Evolutionary conservation across 1,140 invertebrate species (phyloP).

Genomic region (Meloidogyne hapla): DNA sequence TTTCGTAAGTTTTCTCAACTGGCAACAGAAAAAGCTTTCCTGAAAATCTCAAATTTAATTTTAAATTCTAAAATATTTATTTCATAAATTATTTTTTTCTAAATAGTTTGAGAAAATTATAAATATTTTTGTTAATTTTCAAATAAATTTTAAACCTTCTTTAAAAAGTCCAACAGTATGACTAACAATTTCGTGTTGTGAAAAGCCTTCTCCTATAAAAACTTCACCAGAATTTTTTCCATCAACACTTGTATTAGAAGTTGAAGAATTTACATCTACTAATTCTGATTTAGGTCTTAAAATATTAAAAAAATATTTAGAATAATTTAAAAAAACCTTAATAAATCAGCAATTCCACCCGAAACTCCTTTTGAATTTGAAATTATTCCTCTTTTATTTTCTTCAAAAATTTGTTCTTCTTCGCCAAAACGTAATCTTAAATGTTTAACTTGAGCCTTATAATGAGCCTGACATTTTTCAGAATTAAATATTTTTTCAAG

Average conservation of each 20-base stretch:
- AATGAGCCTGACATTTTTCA: constrained; percentile 15
- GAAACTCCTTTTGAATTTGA: background rate
- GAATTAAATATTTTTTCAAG: constrained; percentile 10
- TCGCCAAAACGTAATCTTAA: constrained; percentile 15
- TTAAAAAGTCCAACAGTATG: constrained; percentile 25
- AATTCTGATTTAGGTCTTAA: background rate
- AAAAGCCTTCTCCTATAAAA: constrained; percentile 26
- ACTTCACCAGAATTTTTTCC: background rate
- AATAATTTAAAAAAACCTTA: constrained; percentile 6
- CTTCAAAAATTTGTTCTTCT: background rate
- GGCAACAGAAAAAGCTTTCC: constrained; percentile 22
- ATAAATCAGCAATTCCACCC: constrained; percentile 22
- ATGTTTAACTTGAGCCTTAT: constrained; percentile 25
- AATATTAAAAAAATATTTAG: background rate
- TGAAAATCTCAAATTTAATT: background rate
- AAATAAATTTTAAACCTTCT: constrained; percentile 11
- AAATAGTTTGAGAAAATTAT: background rate
- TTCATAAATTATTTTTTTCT: too few relatives aligned
- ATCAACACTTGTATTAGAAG: background rate
- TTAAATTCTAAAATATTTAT: background rate
- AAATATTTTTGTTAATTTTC: background rate
- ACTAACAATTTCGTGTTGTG: constrained; percentile 21
- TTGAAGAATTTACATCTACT: background rate
- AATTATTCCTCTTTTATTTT: background rate
- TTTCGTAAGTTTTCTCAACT: constrained; percentile 26